Evolutionary conservation across 2,113 vertebrate genomes (phyloP), one percentile per base, ranked within the genome.

Genomic region (Candoia aspera): DNA sequence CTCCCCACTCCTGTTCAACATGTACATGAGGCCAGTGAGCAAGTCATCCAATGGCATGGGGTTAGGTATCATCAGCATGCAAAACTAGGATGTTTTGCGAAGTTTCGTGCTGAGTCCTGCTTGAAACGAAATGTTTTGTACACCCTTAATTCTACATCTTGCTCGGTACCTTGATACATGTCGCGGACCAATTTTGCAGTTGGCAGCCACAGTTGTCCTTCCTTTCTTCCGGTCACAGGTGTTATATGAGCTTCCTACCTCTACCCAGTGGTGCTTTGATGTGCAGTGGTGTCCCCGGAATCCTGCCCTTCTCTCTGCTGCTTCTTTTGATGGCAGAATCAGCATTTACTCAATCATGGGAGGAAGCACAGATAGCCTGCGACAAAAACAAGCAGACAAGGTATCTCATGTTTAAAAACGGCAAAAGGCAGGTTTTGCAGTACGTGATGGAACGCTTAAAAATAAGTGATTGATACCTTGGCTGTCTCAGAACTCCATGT

Each of bases 221-320:
- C 89, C 90, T 83, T 93, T 89, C 83, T 64, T 93, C 91, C 64
- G 89, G 49, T 8, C 29, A 11, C 96, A 99, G 99, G 98, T 99
- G 64, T 94, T 99, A 90, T 99, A 99, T 24, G 99, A 99, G 96
- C 94, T 99, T 92, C 99, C 99, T 42, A 99, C 97, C 0, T 98
- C 97, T 94, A 99, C 98, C 0, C 99, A 99, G 95, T 99, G 99
- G 99, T 99, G 99, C 96, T 99, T 99, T 79, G 99, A 99, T 90
- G 98, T 99, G 95, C 99, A 99, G 97, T 99, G 99, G 99, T 99
- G 99, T 90, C 99, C 99, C 8, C 98, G 99, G 90, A 99, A 99
- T 94, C 99, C 99, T 0, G 98, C 99, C 1, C 96, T 99, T 90
- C 97, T 99, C 89, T 99, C 99, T 15, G 99, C 98, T 0, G 99